A percentile compares a stretch with the other conserved stretches of the same genome.
These are phyloP conservation scores for Electrophaes corylata DNA, from an alignment of 2,888 invertebrate genomes.

Conservation along the genomic window DNA sequence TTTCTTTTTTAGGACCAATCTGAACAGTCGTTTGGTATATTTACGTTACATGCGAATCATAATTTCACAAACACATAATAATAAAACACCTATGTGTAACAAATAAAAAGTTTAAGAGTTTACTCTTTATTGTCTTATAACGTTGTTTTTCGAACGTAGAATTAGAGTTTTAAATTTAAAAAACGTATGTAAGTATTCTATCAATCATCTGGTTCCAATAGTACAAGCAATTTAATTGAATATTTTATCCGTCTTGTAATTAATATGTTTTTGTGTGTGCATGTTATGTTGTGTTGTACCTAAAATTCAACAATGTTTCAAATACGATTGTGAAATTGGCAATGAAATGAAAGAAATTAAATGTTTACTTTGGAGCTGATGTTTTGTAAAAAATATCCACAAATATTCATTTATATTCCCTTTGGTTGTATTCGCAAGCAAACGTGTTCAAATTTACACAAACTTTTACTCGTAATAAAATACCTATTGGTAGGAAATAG, in stretches of 20 bases:
- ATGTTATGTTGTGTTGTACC: too few species aligned
- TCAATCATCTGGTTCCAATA: too few species aligned
- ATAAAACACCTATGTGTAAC: background rate
- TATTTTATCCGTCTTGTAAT: background rate
- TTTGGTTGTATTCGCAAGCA: background rate
- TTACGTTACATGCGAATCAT: constrained; percentile 18
- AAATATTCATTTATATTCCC: too few species aligned
- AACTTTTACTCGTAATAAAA: background rate
- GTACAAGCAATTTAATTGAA: too few species aligned
- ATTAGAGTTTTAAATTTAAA: background rate
- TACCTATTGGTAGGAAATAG: background rate
- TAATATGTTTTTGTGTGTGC: background rate
- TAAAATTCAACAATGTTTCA: too few species aligned
- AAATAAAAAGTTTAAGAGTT: background rate
- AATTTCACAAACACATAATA: constrained; percentile 13
- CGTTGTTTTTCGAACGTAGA: background rate
- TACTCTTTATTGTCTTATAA: background rate
- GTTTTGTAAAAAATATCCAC: too few species aligned
- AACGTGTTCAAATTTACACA: background rate
- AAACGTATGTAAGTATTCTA: too few species aligned
- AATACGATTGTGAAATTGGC: too few species aligned
- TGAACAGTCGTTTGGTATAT: constrained; percentile 35
- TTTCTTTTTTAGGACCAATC: constrained; percentile 43
- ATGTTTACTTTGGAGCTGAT: too few species aligned
- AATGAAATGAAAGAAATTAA: too few species aligned